phyloP scores from a whole-genome alignment of 2,113 vertebrate species.

The Pagrus major region DNA sequence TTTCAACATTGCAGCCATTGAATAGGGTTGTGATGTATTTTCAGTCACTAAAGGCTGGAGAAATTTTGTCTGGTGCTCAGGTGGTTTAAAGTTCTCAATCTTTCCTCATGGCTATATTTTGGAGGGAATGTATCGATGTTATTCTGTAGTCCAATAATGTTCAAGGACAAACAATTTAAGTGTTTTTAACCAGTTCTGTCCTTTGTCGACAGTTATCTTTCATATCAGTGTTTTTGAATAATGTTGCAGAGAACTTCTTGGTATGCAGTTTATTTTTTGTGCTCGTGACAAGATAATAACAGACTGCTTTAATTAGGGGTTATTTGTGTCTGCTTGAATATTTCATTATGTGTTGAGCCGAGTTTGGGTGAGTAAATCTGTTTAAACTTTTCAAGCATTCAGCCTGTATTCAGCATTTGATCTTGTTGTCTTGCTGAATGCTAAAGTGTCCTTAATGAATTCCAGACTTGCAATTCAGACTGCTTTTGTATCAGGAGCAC shows the following conservation, averaged over 20 bases:
- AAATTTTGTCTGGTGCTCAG: conserved; percentile 72
- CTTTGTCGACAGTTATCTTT: conserved; percentile 42
- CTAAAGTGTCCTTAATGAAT: conserved; percentile 68
- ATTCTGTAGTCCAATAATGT: conserved; percentile 51
- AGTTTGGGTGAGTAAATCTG: conserved; percentile 55
- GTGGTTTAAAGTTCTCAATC: conserved; percentile 73
- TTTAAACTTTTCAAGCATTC: conserved; percentile 66
- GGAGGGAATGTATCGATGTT: conserved; percentile 60
- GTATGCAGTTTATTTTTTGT: conserved; percentile 44
- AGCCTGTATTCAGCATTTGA: conserved; percentile 64
- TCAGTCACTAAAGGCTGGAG: conserved; percentile 54
- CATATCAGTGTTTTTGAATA: conserved; percentile 33
- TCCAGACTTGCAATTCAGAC: conserved; percentile 57
- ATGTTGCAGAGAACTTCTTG: conserved; percentile 32
- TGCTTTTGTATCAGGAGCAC: conserved; percentile 60
- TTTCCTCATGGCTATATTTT: conserved; percentile 71
- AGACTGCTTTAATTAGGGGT: conserved; percentile 48
- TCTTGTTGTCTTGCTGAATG: conserved; percentile 66
- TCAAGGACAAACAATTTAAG: conserved; percentile 74
- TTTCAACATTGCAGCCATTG: conserved; percentile 33
- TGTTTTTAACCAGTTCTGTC: conserved; percentile 62
- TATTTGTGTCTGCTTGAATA: conserved; percentile 46
- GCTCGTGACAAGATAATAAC: conserved; percentile 36
- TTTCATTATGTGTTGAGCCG: conserved; percentile 44
- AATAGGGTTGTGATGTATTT: conserved; percentile 52